Conservation (phyloP, 64 coral and sea anemone genomes). For the Astreopora myriophthalma region DNA sequence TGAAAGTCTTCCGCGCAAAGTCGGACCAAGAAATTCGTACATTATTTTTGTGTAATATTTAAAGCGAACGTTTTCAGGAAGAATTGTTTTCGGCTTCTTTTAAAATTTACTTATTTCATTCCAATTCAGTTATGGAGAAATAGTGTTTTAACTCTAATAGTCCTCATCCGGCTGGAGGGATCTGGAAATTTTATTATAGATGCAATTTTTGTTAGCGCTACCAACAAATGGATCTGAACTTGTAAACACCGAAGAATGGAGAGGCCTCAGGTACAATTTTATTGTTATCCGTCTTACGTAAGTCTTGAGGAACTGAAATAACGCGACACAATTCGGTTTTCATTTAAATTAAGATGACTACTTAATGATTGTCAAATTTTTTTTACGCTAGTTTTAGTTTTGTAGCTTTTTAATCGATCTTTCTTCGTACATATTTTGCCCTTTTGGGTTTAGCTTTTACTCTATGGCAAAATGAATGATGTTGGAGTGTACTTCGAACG, state of each 20-base stretch:
- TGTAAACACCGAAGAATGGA: neutral
- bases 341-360: too few relatives aligned
- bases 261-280: neutral
- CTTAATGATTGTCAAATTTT: too few relatives aligned
- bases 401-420: neutral
- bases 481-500: neutral
- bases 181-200: neutral
- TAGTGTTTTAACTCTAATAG: neutral
- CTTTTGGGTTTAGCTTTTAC: neutral
- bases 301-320: neutral
- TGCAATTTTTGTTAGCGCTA: neutral
- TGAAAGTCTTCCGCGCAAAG: neutral
- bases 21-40: neutral
- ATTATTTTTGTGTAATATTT: neutral
- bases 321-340: too few relatives aligned
- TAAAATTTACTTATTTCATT: constrained; percentile 23
- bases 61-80: neutral
- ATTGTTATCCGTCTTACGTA: neutral
- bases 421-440: neutral
- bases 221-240: neutral
- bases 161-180: neutral
- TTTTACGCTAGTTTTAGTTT: too few relatives aligned
- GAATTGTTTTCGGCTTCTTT: neutral
- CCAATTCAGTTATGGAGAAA: neutral
- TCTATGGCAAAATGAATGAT: neutral